A percentile compares a stretch with the other conserved stretches of the same genome.
Evolutionary conservation across 2,113 vertebrate species (phyloP).

Genomic region (Picathartes gymnocephalus): DNA sequence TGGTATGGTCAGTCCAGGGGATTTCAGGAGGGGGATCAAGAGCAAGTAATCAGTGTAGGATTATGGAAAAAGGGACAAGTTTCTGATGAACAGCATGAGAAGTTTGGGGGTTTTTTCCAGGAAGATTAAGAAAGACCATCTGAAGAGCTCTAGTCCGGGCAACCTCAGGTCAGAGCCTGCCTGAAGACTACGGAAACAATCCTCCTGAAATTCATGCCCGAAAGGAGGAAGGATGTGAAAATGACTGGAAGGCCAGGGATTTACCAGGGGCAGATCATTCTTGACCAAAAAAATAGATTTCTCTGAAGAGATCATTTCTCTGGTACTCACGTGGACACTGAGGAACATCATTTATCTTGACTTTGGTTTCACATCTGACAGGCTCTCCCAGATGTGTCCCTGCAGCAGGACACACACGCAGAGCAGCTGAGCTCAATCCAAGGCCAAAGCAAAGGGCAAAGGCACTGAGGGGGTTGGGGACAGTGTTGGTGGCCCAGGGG

Average conservation of each 20-base stretch:
- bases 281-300: accelerated
- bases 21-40: too few relatives aligned
- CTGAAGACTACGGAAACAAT: neutral
- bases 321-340: accelerated
- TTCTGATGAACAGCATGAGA: neutral
- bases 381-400: accelerated
- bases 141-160: accelerated
- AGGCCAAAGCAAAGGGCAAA: neutral
- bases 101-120: neutral
- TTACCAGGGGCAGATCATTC: accelerated
- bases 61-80: too few relatives aligned
- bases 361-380: accelerated
- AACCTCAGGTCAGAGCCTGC: accelerated
- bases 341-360: accelerated
- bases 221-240: accelerated
- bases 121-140: neutral
- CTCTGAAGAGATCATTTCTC: neutral
- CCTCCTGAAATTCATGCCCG: neutral
- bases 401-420: neutral
- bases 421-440: neutral
- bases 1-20: too few relatives aligned
- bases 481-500: accelerated
- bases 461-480: accelerated
- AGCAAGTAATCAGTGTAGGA: neutral
- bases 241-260: neutral